Evolutionary conservation across 64 coral and sea anemone species (phyloP), one percentile per base, ranked within the genome.

Genomic region (Dendrophyllia cribrosa): DNA sequence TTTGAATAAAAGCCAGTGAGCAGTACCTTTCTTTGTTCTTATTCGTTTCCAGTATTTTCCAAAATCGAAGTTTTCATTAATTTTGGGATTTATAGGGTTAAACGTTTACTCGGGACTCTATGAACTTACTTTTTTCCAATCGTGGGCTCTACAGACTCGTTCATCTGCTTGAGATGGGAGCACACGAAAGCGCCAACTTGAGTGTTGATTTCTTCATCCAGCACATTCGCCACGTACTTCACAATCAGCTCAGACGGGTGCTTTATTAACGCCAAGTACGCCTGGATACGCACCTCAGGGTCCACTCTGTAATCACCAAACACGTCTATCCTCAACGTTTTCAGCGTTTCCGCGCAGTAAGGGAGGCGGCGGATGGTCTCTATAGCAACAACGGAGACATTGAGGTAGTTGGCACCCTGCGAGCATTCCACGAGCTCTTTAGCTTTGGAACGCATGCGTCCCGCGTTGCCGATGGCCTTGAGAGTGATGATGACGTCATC

Each of bases 161-260:
- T 96, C 67, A 96, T 84, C 51, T 69, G 65, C 7, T 85, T 96
- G 4, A 96, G 85, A 52, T 96, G 94, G 34, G 75, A 92, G 74
- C 55, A 88, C 21, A 96, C 94, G 3, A 96, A 68, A 17, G 89
- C 86, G 2, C 94, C 94, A 51, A 96, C 94, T 56, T 96, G 94
- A n/a, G 89, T 92, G 58, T 92, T 96, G 73, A 96, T 47, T 60
- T 95, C 94, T 2, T 66, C 51, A 66, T 95, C 83, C 22, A 95
- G 77, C 1, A 72, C 79, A 11, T 91, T 12, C 3, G 85, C 75
- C 0, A 60, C 84, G 10, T 13, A 66, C 7, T 55, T 83, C 53
- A 95, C 77, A 26, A 87, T 85, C 10, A 91, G 43, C 51, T 82
- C 82, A 9, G 83, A 73, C 0, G 94, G 89, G 58, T 79, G 62